Evolutionary conservation across 2,113 vertebrate genomes (phyloP).

Genomic region (Pholis gunnellus): DNA sequence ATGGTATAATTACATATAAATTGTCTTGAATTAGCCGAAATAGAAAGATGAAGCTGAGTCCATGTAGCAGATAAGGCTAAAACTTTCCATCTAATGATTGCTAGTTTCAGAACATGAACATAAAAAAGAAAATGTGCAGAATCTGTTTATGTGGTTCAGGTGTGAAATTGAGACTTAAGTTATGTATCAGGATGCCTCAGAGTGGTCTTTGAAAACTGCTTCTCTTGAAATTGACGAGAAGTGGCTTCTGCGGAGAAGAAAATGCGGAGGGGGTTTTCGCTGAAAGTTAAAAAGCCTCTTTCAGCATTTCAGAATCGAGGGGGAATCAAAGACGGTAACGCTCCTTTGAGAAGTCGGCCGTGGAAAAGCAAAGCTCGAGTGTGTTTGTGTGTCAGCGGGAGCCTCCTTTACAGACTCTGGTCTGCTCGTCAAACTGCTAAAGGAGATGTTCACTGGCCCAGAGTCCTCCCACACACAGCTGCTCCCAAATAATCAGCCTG

Average conservation of each 20-base stretch:
- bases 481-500: constrained; percentile 63
- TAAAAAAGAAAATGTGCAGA: background rate
- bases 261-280: background rate
- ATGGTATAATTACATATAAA: background rate
- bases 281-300: constrained; percentile 11
- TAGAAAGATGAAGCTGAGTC: background rate
- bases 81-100: background rate
- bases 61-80: background rate
- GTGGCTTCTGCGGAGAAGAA: background rate
- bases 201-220: background rate
- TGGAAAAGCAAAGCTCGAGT: constrained; percentile 33
- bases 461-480: constrained; percentile 75
- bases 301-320: background rate
- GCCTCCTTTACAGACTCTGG: constrained; percentile 44
- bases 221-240: background rate
- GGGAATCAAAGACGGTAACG: background rate
- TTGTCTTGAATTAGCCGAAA: background rate
- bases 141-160: background rate
- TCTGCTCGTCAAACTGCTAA: constrained; percentile 52
- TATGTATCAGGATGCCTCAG: background rate
- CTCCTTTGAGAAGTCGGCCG: background rate
- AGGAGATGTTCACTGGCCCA: constrained; percentile 62
- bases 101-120: background rate
- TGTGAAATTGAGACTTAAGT: background rate
- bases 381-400: constrained; percentile 58